These are phyloP conservation scores for Dicycla oo DNA, from an alignment of 2,888 invertebrate species.

Conservation along the genomic window DNA sequence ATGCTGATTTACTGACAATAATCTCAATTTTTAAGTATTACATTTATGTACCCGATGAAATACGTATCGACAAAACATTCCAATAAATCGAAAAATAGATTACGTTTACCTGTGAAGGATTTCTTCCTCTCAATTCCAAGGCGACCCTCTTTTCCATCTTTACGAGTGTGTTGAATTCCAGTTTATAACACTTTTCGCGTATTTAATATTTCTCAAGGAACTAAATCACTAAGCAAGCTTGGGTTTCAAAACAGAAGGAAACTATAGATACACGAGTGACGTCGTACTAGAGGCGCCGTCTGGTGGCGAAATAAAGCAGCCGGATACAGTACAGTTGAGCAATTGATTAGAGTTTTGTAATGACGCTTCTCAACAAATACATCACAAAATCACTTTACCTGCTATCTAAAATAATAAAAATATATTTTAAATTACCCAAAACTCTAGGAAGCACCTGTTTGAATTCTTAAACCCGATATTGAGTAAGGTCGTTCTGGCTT, in stretches of 20 bases:
- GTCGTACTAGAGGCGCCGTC: constrained; percentile 86
- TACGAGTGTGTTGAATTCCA: constrained; percentile 74
- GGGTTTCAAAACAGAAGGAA: constrained; percentile 91
- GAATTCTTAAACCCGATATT: constrained; percentile 24
- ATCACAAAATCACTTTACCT: constrained; percentile 12
- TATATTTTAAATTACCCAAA: constrained; percentile 13
- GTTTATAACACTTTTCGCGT: constrained; percentile 79
- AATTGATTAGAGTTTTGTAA: constrained; percentile 53
- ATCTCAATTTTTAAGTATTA: constrained; percentile 73
- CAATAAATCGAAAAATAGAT: constrained; percentile 82
- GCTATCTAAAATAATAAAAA: constrained; percentile 39
- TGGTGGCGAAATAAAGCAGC: constrained; percentile 79
- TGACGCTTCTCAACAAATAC: constrained; percentile 27
- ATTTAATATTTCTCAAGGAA: constrained; percentile 83
- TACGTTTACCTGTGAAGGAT: constrained; percentile 95
- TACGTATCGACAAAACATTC: constrained; percentile 91
- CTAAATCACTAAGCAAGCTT: constrained; percentile 89
- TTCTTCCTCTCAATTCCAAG: constrained; percentile 97
- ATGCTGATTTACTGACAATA: constrained; percentile 62
- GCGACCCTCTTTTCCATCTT: constrained; percentile 98
- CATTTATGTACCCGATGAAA: constrained; percentile 82
- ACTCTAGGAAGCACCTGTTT: neutral
- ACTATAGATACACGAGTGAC: constrained; percentile 90
- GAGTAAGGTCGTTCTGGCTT: constrained; percentile 35
- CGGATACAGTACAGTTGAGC: constrained; percentile 79